Evolutionary conservation across 2,888 invertebrate species (phyloP).

Genomic region (Dorcus parallelipipedus): DNA sequence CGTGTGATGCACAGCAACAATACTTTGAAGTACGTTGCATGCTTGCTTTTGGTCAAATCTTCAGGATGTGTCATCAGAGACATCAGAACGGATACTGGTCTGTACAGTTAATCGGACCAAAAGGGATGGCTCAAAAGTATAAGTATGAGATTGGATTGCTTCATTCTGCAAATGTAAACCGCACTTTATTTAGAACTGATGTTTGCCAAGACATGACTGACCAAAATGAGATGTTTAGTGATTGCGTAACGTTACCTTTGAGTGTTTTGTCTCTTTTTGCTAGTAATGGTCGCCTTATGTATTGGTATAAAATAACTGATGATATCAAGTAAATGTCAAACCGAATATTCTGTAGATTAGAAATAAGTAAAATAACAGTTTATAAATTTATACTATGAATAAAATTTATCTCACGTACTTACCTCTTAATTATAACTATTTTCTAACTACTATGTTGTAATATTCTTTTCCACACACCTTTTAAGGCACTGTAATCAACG

Average conservation of each 20-base stretch:
- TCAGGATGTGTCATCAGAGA: slow-evolving; percentile 33
- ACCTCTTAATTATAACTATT: too few species aligned
- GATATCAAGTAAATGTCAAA: too few species aligned
- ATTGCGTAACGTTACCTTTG: slow-evolving; percentile 36
- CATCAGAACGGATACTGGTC: slow-evolving; percentile 36
- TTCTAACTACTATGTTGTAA: too few species aligned
- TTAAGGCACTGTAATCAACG: too few species aligned
- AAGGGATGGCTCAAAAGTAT: slow-evolving; percentile 31
- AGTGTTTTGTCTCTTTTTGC: slow-evolving; percentile 34
- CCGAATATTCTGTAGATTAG: too few species aligned
- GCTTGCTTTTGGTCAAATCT: slow-evolving; percentile 33
- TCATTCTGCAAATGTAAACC: slow-evolving; percentile 34
- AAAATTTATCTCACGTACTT: too few species aligned
- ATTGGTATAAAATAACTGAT: slow-evolving; percentile 23
- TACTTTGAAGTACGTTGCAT: slow-evolving; percentile 30
- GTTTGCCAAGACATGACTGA: slow-evolving; percentile 34
- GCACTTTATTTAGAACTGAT: slow-evolving; percentile 35
- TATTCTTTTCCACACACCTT: too few species aligned
- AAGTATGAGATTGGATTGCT: slow-evolving; percentile 36
- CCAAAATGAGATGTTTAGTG: slow-evolving; percentile 35
- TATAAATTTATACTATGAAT: too few species aligned
- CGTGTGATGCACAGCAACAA: slow-evolving; percentile 16
- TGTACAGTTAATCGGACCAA: slow-evolving; percentile 33
- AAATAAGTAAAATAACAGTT: too few species aligned
- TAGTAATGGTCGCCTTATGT: slow-evolving; percentile 30